A percentile compares a stretch with the other conserved stretches of the same genome.
These are phyloP conservation scores for Nowickia ferox DNA, from an alignment of 2,888 invertebrate genomes.

Conservation along the genomic window DNA sequence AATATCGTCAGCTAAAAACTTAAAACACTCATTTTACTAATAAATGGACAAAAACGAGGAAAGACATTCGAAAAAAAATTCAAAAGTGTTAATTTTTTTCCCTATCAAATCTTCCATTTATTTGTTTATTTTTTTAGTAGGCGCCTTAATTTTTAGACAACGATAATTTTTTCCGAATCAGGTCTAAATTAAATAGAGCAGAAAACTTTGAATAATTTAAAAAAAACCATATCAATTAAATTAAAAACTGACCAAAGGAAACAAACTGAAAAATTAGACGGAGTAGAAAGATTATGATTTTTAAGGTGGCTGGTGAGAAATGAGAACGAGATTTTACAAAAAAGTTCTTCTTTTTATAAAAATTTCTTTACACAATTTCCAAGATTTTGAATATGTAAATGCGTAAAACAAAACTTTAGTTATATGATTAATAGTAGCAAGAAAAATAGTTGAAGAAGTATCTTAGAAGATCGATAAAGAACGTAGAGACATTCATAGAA, in stretches of 20 bases:
- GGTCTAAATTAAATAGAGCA: constrained; percentile 48
- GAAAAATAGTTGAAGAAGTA: neutral
- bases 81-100: neutral
- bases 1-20: constrained; percentile 17
- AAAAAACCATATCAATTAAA: neutral
- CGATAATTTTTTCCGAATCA: constrained; percentile 63
- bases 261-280: neutral
- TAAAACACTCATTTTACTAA: neutral
- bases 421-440: neutral
- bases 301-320: constrained; percentile 34
- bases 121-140: neutral
- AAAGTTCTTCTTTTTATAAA: constrained; percentile 1
- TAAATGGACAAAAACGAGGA: too few species aligned
- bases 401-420: neutral
- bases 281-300: constrained; percentile 3
- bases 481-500: constrained; percentile 48
- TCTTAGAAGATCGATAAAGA: constrained; percentile 10
- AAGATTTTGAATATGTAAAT: neutral
- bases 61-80: too few species aligned
- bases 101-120: too few species aligned
- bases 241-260: neutral
- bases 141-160: neutral
- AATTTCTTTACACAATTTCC: neutral
- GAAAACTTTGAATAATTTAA: neutral
- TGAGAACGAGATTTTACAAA: constrained; percentile 26